phyloP scores from a whole-genome alignment of 2,113 vertebrate species.

The Trichechus manatus region DNA sequence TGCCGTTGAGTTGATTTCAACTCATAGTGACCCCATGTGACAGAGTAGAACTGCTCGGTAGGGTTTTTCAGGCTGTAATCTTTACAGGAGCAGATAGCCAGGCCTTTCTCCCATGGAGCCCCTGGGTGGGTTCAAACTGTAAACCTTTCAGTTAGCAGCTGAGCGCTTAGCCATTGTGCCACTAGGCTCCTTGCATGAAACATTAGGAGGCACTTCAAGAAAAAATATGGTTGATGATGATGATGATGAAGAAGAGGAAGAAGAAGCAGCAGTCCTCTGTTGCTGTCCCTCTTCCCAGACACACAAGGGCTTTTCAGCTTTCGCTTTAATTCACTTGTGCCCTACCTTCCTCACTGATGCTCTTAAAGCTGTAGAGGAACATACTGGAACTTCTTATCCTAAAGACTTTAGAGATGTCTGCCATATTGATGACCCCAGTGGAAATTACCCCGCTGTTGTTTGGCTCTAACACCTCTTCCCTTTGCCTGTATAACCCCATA shows the following conservation, averaged over 20 bases:
- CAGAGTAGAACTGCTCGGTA: neutral
- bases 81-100: neutral
- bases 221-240: too few relatives aligned
- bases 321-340: neutral
- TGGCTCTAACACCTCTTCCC: neutral
- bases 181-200: neutral
- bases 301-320: neutral
- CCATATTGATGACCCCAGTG: fast-evolving
- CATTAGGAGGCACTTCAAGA: neutral
- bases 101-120: neutral
- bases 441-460: neutral
- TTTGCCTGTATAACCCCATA: fast-evolving
- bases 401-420: neutral
- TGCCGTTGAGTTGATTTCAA: too few relatives aligned
- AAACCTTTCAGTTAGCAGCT: neutral
- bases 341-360: neutral
- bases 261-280: neutral
- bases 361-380: neutral
- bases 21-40: neutral
- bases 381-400: neutral
- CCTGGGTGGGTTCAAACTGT: neutral
- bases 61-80: neutral
- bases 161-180: neutral
- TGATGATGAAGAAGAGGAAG: fast-evolving
- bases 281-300: neutral